Percentiles rank a stretch among this genome's conserved stretches.
Evolutionary conservation across 1,140 invertebrate species (phyloP).

Genomic region (Vanessa tameamea): DNA sequence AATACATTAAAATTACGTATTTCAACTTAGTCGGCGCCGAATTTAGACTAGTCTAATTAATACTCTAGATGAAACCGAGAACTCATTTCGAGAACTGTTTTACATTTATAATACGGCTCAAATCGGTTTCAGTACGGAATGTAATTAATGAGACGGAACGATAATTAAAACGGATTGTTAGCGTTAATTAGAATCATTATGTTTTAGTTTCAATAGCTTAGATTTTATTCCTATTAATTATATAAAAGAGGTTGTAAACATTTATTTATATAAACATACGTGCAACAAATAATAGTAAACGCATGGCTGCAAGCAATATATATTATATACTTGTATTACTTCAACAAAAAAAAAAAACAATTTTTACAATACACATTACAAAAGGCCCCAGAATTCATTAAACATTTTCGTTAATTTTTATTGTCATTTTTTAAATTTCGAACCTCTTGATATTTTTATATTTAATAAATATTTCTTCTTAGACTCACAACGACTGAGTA

Average conservation of each 20-base stretch:
- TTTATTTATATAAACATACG: too few relatives aligned
- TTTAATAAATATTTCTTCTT: too few relatives aligned
- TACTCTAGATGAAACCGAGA: conserved; percentile 34
- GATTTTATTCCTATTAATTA: not conserved
- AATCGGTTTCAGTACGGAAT: conserved; percentile 35
- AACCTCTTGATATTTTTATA: too few relatives aligned
- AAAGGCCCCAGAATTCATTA: too few relatives aligned
- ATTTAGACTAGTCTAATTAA: conserved; percentile 26
- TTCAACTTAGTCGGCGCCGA: conserved; percentile 2
- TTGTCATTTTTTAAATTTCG: too few relatives aligned
- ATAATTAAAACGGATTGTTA: conserved; percentile 42
- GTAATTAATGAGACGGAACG: conserved; percentile 40
- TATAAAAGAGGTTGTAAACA: not conserved
- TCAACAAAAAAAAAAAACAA: too few relatives aligned
- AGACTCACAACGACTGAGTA: too few relatives aligned
- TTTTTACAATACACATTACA: too few relatives aligned
- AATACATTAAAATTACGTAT: not conserved
- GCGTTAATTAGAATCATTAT: conserved; percentile 28
- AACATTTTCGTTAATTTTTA: too few relatives aligned
- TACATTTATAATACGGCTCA: conserved; percentile 41
- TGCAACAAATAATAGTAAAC: too few relatives aligned
- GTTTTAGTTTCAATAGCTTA: not conserved
- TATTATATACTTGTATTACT: too few relatives aligned
- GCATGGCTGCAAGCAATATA: too few relatives aligned
- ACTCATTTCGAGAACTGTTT: conserved; percentile 43